Evolutionary conservation across 2,888 invertebrate species (phyloP).

Genomic region (Philonicus albiceps): DNA sequence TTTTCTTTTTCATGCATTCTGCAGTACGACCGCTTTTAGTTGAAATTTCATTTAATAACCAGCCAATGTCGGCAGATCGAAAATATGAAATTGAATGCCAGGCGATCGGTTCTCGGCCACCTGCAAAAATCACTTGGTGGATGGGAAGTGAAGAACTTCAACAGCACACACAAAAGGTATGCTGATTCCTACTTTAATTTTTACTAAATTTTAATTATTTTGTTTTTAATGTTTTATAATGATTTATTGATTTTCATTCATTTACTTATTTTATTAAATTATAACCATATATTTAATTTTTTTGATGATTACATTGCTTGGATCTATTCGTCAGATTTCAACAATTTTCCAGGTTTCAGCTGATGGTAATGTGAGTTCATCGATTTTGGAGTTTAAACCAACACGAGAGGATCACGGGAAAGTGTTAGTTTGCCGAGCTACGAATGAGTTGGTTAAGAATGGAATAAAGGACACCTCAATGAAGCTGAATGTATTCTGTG

Average conservation of each 20-base stretch:
- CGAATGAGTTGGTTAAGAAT: constrained; percentile 76
- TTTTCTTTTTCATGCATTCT: constrained; percentile 52
- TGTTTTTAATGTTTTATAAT: too few species aligned
- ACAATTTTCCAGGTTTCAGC: constrained; percentile 71
- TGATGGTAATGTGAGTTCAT: constrained; percentile 83
- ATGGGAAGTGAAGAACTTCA: constrained; percentile 75
- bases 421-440: constrained; percentile 80
- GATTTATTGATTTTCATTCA: too few species aligned
- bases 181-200: not conserved
- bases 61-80: constrained; percentile 83
- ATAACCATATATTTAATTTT: not conserved
- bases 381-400: constrained; percentile 78
- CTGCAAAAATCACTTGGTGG: constrained; percentile 87
- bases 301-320: not conserved
- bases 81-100: constrained; percentile 84
- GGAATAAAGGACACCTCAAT: constrained; percentile 80
- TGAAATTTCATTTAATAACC: constrained; percentile 79
- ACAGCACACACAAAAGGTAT: constrained; percentile 61
- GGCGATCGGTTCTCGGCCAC: constrained; percentile 83
- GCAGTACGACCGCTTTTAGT: constrained; percentile 83
- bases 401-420: constrained; percentile 80
- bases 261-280: not conserved
- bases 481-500: constrained; percentile 87
- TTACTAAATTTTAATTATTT: too few species aligned
- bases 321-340: not conserved